Base-by-base conservation (phyloP, 2,113 vertebrate genomes). In the Onychostruthus taczanowskii region DNA sequence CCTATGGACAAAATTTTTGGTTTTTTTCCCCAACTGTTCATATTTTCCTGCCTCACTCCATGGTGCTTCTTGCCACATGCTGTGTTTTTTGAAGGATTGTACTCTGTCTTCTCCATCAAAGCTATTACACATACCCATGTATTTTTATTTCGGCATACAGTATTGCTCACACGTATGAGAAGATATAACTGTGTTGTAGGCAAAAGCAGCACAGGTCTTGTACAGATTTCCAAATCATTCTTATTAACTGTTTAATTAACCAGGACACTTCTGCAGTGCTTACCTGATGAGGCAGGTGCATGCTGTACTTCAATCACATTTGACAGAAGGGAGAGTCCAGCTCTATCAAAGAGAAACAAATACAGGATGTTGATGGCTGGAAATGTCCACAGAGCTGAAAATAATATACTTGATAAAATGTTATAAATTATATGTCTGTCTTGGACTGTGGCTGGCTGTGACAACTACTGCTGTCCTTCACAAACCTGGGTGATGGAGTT, bases 401-500 rank as follows among this genome's bases (percentile, higher is more conserved):
- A 83, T 52, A 77, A 68, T 33, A 24, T 8, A 16, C 59, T 59
- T 85, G 83, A 72, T 50, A 61, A 76, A 92, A 47, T 17, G 10
- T 39, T 92, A 26, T 15, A 73, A 21, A 10, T 90, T 59, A 13
- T 11, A 3, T 81, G n/a, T 47, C 67, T 88, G 39, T n/a, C 63
- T 87, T 1, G 6, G 67, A 27, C 55, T 90, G 49, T 22, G 43
- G 7, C 72, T 88, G 61, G 12, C 58, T 90, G 58, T 87, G 85
- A 87, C 82, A 95, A 19, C 46, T 33, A 1, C 46, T 91, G 62
- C 78, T 80, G 74, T 69, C 91, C 87, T 95, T 76, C 78, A 50
- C n/a, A 64, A 87, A 79, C 13, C 33, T 76, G 46, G 53, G 17
- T 39, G 74, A 87, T 47, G 56, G 82, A 86, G 39, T 77, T 90